These are phyloP conservation scores for Pocota personata DNA, from an alignment of 2,888 invertebrate species.

Conservation along the genomic window DNA sequence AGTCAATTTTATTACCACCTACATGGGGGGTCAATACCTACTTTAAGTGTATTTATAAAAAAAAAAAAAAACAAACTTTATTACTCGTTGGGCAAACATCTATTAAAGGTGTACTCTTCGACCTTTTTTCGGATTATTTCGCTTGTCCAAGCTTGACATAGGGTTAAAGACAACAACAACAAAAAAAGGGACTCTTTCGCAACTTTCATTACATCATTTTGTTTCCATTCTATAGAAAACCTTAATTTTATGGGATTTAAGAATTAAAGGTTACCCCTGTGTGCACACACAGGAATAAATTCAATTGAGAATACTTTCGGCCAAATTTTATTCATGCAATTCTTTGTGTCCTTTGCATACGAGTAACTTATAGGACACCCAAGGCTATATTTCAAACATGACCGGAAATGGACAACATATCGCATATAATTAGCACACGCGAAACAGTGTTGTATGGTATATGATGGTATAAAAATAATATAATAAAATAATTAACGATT, in stretches of 20 bases:
- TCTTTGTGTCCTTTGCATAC: not conserved
- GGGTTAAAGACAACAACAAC: conserved; percentile 4
- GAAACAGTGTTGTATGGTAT: conserved; percentile 58
- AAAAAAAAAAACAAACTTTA: not conserved
- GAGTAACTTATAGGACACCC: not conserved
- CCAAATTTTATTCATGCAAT: not conserved
- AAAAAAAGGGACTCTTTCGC: not conserved
- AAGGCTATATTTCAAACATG: not conserved
- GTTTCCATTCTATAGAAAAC: not conserved
- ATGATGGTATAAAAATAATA: conserved; percentile 57
- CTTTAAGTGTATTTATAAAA: conserved; percentile 29
- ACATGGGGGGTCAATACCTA: not conserved
- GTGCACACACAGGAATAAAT: not conserved
- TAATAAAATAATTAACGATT: conserved; percentile 61
- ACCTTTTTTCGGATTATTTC: conserved; percentile 57
- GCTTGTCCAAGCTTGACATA: conserved; percentile 34
- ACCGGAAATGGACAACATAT: conserved; percentile 38
- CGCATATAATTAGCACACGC: conserved; percentile 64
- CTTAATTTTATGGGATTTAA: conserved; percentile 31
- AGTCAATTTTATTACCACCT: conserved; percentile 7
- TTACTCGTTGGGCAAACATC: conserved; percentile 43
- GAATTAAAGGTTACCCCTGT: conserved; percentile 22
- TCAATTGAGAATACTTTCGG: not conserved
- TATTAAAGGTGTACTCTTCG: conserved; percentile 36
- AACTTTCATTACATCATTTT: not conserved